Base-by-base conservation (phyloP, 2,113 vertebrate species). In the Rhadina sibilatrix region DNA sequence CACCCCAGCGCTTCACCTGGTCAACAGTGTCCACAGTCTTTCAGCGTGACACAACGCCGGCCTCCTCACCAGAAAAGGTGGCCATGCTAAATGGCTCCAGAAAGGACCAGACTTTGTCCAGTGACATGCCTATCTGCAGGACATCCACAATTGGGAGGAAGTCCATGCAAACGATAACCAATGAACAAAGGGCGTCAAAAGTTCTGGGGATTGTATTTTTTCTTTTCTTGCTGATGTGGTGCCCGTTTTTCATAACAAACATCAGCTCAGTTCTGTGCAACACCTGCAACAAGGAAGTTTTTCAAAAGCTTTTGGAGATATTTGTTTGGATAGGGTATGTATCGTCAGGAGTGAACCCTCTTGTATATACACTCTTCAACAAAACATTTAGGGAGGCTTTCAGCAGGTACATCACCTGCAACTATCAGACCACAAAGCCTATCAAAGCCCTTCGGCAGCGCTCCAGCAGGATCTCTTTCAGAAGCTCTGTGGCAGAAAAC, bases 301-400 rank as follows among this genome's bases (percentile, higher is more conserved):
- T 99, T 25, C 95, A 97, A 70, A 98, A 94, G 60, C 98, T 99
- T 38, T 98, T 99, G 98, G 99, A 99, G 89, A 98, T 99, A 96
- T 99, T 99, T 96, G 99, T 99, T 65, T 99, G 99, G 99, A 99
- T 99, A 92, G 99, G 99, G 27, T 99, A 99, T 9, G 96, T 99
- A 79, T 99, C 99, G 21, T 99, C 99, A 2, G 99, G 99, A 17
- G 99, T 99, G 81, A 99, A 99, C 89, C 99, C 99, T 13, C 91
- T 99, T 80, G 99, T 99, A 88, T 99, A 99, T 54, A 99, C 99
- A 3, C 98, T 99, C 44, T 99, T 99, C 97, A 99, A 99, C 87
- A 99, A 99, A 98, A 99, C 99, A 3, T 99, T 99, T 98, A 98
- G 99, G 74, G 96, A 99, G 80, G 99, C 99, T 11, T 99, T 99